Base-by-base conservation (phyloP, 2,888 invertebrate genomes). In the Drosophila birchii region DNA sequence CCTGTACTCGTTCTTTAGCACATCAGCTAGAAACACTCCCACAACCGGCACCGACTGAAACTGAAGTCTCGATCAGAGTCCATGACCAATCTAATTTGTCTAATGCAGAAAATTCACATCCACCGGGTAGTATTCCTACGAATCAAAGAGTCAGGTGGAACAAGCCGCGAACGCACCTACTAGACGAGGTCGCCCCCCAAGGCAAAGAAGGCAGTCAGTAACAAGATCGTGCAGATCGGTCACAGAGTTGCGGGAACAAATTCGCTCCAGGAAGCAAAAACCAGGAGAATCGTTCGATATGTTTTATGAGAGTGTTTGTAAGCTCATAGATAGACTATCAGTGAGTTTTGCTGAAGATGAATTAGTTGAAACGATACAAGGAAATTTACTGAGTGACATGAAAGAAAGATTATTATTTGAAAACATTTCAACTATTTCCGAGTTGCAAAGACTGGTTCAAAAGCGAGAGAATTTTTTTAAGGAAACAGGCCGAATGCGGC, bases 301-400 rank as follows among this genome's bases (percentile, higher is more conserved):
- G 11, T 47, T 47, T 26, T 47, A 47, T 26, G 47, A 47, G 20
- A 26, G 45, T 47, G n/a, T 47, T 47, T 47, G 47, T 29, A 29
- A 29, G 29, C 47, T 49, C n/a, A 49, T 49, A 12, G 47, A 49
- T 29, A 49, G n/a, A 29, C 2, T 39, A 54, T 54, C 55, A 55
- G 39, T 29, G n/a, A 41, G 55, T 55, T 55, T 55, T 36, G 55
- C 41, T 1, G 41, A 55, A 54, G n/a, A 38, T n/a, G 54, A 54
- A n/a, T 23, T 39, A 29, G 55, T 41, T 18, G 38, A 54, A 12
- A 39, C 39, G 54, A 54, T 39, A n/a, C 54, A 54, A 39, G 38
- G n/a, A 39, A 54, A 54, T 39, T 26, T 54, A n/a, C 12, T 38
- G 5, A 38, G n/a, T 12, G 54, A 26, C 26, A 54, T 54, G 38